Evolutionary conservation across 2,888 invertebrate genomes (phyloP).

Genomic region (Eupithecia subfuscata): DNA sequence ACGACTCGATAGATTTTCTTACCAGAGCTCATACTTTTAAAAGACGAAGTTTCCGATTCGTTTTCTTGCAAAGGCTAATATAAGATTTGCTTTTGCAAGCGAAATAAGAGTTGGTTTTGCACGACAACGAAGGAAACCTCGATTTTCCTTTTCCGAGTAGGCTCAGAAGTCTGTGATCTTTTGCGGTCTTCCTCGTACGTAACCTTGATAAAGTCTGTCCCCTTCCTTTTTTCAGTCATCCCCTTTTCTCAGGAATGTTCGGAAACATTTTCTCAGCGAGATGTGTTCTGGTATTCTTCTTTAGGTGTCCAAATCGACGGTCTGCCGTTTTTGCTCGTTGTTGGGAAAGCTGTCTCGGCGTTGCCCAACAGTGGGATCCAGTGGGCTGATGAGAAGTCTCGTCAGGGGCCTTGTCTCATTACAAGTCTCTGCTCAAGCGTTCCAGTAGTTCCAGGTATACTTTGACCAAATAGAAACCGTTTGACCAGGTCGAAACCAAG

Average conservation of each 20-base stretch:
- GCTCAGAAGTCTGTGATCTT: too few relatives aligned
- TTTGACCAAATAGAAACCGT: conserved; percentile 58
- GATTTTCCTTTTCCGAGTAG: too few relatives aligned
- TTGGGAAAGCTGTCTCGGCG: neutral
- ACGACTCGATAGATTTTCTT: too few relatives aligned
- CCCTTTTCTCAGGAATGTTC: neutral
- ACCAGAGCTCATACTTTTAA: too few relatives aligned
- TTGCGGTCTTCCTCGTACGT: too few relatives aligned
- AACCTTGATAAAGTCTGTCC: too few relatives aligned
- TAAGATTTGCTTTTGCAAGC: too few relatives aligned
- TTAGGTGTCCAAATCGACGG: neutral
- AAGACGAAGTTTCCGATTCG: too few relatives aligned
- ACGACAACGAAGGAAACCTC: too few relatives aligned
- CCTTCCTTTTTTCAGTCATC: neutral
- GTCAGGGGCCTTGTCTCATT: neutral
- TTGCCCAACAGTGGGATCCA: neutral
- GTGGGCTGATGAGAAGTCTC: neutral
- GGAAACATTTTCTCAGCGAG: neutral
- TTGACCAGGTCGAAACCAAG: conserved; percentile 48
- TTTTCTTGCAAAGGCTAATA: too few relatives aligned
- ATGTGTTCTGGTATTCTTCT: conserved; percentile 1
- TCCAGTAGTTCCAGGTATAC: conserved; percentile 33
- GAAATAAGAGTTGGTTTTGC: too few relatives aligned
- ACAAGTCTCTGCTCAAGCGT: neutral
- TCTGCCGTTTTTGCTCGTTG: neutral